Conservation (phyloP, 1,140 invertebrate genomes). For the Mamestra configurata region DNA sequence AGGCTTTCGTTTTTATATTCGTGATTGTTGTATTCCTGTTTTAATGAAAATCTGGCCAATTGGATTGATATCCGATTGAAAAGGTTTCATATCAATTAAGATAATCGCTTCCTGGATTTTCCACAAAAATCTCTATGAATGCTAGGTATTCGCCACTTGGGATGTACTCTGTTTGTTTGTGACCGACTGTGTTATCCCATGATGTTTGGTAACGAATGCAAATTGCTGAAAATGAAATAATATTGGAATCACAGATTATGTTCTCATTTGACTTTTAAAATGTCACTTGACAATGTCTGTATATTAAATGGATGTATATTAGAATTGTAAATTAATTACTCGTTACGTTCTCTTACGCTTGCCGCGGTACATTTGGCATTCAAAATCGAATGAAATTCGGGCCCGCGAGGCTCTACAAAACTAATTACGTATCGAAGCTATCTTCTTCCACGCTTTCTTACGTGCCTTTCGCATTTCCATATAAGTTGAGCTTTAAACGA, state of each 20-base stretch:
- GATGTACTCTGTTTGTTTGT: background rate
- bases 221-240: slow-evolving; percentile 56
- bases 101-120: background rate
- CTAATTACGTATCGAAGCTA: slow-evolving; percentile 86
- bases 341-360: slow-evolving; percentile 64
- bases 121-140: background rate
- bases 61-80: background rate
- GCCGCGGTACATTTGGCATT: slow-evolving; percentile 69
- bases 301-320: slow-evolving; percentile 64
- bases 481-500: slow-evolving; percentile 88
- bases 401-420: slow-evolving; percentile 78
- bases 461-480: slow-evolving; percentile 87
- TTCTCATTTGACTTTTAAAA: slow-evolving; percentile 65
- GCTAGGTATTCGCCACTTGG: background rate
- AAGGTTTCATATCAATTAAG: slow-evolving; percentile 6
- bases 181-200: slow-evolving; percentile 5
- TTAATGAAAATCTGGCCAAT: background rate
- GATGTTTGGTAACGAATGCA: slow-evolving; percentile 48
- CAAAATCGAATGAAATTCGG: slow-evolving; percentile 77
- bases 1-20: background rate
- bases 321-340: slow-evolving; percentile 79
- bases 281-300: slow-evolving; percentile 58
- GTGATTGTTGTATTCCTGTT: background rate
- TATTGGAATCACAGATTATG: slow-evolving; percentile 58
- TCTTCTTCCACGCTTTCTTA: slow-evolving; percentile 86